Evolutionary conservation across 1,140 invertebrate genomes (phyloP).

Genomic region (Papilio machaon): DNA sequence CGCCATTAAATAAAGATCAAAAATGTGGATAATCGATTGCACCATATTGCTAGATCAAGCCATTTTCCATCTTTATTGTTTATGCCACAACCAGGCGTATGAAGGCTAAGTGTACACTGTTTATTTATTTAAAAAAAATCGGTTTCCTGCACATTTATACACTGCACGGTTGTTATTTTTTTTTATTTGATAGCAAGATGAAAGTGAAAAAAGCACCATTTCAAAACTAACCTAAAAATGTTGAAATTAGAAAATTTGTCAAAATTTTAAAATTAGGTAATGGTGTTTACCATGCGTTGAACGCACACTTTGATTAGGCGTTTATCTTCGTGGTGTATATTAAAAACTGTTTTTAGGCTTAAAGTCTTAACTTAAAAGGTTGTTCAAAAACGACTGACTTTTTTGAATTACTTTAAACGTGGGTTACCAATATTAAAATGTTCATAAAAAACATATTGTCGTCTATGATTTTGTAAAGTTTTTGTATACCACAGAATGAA

Average conservation of each 20-base stretch:
- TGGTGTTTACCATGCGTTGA: slow-evolving; percentile 29
- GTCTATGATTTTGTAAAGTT: background rate
- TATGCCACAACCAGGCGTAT: too few relatives aligned
- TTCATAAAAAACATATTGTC: background rate
- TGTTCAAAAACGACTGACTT: background rate
- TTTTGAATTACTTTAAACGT: background rate
- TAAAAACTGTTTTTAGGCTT: slow-evolving; percentile 24
- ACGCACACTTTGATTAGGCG: slow-evolving; percentile 30
- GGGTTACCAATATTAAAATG: background rate
- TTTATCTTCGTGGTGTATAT: background rate
- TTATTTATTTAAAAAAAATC: too few relatives aligned
- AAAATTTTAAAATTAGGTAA: background rate
- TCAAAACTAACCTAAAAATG: background rate
- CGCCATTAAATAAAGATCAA: too few relatives aligned
- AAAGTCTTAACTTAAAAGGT: slow-evolving; percentile 19
- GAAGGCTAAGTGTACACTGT: too few relatives aligned
- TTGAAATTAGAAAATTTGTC: background rate
- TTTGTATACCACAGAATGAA: background rate
- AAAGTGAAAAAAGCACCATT: background rate
- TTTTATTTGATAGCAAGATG: background rate
- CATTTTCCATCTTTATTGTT: too few relatives aligned
- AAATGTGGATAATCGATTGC: too few relatives aligned
- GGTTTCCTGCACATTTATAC: too few relatives aligned
- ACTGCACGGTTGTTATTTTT: too few relatives aligned
- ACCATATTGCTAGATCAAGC: too few relatives aligned